Conservation (phyloP, 2,797 vertebrate species). For the Mus minutoides region DNA sequence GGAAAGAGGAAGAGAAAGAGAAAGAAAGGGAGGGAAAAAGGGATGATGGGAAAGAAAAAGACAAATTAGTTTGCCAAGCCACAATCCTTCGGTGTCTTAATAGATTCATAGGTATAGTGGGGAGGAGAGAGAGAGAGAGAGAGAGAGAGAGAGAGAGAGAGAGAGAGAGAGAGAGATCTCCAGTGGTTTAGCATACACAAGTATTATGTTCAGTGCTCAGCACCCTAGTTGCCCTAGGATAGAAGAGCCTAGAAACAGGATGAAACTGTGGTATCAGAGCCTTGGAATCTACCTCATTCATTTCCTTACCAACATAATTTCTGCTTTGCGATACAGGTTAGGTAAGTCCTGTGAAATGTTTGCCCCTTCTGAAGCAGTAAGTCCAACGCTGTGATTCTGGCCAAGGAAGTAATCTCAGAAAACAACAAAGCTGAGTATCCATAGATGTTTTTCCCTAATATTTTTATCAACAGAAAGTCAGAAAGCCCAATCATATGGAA, state of each 20-base stretch:
- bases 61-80: not conserved
- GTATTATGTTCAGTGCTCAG: too few species aligned
- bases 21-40: not conserved
- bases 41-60: not conserved
- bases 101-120: not conserved
- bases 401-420: conserved; percentile 38
- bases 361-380: not conserved
- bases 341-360: conserved; percentile 31
- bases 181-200: too few species aligned
- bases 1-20: not conserved
- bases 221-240: not conserved
- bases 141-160: too few species aligned
- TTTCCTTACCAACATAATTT: not conserved
- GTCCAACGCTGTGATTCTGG: not conserved
- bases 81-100: not conserved
- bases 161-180: too few species aligned
- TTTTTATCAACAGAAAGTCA: conserved; percentile 44
- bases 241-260: not conserved
- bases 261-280: too few species aligned
- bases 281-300: not conserved
- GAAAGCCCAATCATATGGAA: not conserved
- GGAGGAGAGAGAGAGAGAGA: not conserved
- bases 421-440: not conserved
- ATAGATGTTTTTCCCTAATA: not conserved
- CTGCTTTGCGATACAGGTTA: not conserved